Conservation (phyloP, 2,888 invertebrate species). For the Dryobotodes eremita region DNA sequence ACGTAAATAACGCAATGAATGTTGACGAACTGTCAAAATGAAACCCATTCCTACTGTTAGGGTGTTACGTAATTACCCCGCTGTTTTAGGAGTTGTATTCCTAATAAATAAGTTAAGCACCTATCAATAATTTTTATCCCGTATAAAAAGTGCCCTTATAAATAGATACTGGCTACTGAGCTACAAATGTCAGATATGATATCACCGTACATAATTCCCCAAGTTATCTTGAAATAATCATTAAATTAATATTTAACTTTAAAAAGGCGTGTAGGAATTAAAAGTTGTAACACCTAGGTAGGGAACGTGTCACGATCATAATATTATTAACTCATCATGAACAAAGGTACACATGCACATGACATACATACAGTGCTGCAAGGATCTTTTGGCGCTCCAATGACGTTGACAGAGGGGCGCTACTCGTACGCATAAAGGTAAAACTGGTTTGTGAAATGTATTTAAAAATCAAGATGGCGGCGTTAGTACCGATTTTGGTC, state of each 20-base stretch:
- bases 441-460: neutral
- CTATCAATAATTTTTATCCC: neutral
- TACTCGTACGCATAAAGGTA: neutral
- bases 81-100: neutral
- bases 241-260: slow-evolving; percentile 35
- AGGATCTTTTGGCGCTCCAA: neutral
- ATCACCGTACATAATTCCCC: neutral
- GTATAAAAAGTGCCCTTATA: neutral
- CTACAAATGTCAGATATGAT: neutral
- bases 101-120: neutral
- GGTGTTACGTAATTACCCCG: too few species aligned
- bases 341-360: neutral
- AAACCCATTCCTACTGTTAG: too few species aligned
- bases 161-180: neutral
- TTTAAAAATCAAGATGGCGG: neutral
- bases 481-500: neutral
- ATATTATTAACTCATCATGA: neutral
- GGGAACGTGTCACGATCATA: slow-evolving; percentile 8
- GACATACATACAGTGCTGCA: neutral
- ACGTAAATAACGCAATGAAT: too few species aligned
- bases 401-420: neutral
- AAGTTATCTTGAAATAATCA: slow-evolving; percentile 8
- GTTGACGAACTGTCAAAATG: too few species aligned
- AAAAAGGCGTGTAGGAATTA: slow-evolving; percentile 18
- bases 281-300: neutral